Percentiles rank a stretch among this genome's conserved stretches.
Conservation (phyloP, 1,140 invertebrate species). For the Lepidotrigona ventralis region DNA sequence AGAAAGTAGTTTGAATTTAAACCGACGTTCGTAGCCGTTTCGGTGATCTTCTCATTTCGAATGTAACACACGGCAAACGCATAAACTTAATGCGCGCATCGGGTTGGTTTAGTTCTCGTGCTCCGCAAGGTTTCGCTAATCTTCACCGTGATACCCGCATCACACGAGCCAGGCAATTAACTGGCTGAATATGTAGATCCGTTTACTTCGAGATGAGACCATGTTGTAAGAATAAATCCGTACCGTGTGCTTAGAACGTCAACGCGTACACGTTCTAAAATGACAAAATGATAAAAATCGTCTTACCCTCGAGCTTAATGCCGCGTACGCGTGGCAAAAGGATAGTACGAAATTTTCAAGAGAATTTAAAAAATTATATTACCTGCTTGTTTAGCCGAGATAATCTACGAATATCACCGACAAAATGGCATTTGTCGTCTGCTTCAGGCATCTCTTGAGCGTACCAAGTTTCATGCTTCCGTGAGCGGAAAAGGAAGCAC, state of each 20-base stretch:
- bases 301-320: not conserved
- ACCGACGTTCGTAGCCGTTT: not conserved
- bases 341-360: not conserved
- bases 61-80: constrained; percentile 37
- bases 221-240: constrained; percentile 22
- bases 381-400: constrained; percentile 1
- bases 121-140: constrained; percentile 53
- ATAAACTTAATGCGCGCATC: constrained; percentile 61
- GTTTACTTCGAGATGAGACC: constrained; percentile 36
- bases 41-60: constrained; percentile 9
- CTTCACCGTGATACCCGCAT: constrained; percentile 53
- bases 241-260: not conserved
- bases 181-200: constrained; percentile 54
- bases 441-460: constrained; percentile 24
- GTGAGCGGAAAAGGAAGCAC: constrained; percentile 59
- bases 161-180: constrained; percentile 56
- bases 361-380: not conserved
- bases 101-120: constrained; percentile 47
- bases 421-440: constrained; percentile 4
- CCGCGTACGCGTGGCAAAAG: not conserved
- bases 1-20: constrained; percentile 28
- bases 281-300: not conserved
- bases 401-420: constrained; percentile 4
- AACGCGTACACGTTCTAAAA: not conserved
- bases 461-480: constrained; percentile 56